Evolutionary conservation across 2,888 invertebrate species (phyloP), one percentile per base, ranked within the genome.

Genomic region (Pyrgus malvae): DNA sequence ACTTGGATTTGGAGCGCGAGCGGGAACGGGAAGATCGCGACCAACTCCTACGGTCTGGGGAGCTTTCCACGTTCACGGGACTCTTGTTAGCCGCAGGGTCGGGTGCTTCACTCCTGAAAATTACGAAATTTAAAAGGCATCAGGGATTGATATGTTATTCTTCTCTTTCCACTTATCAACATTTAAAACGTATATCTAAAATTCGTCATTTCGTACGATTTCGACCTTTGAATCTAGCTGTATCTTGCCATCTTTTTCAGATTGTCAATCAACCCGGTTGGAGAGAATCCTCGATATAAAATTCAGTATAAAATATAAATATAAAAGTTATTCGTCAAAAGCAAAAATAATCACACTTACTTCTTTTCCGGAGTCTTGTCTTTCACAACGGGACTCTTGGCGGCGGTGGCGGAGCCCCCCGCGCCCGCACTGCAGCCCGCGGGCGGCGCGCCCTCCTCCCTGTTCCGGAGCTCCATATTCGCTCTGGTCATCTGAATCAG

Each of bases 401-500:
- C 17, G 6, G 29, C 4, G 2, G 14, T 7, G 3, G 16, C 29
- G 27, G 27, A 3, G 3, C 11, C 2, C 12, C 9, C 31, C 3
- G 12, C 40, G 4, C 5, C n/a, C n/a, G 23, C 8, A 5, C 41
- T 40, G 40, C 16, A 8, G 8, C 41, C 49, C 38, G 61, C 11
- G 6, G 12, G 12, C 12, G 14, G 27, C 81, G 76, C 6, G 79
- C 77, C 74, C 5, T 64, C 64, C 33, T 76, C 79, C 12, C 74
- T 63, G 50, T 64, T 70, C n/a, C 71, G 66, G 9, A 38, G 38
- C 60, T 82, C 80, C 31, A 81, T 70, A 0, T 81, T 72, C 1
- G 94, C 94, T 67, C 94, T 94, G 1, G 95, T 95, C 78, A 95
- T 94, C 58, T 58, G 94, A 91, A 53, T 94, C 92, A 74, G 92